These are phyloP conservation scores for Charaxes varanes DNA, from an alignment of 1,140 invertebrate genomes.

Conservation along the genomic window DNA sequence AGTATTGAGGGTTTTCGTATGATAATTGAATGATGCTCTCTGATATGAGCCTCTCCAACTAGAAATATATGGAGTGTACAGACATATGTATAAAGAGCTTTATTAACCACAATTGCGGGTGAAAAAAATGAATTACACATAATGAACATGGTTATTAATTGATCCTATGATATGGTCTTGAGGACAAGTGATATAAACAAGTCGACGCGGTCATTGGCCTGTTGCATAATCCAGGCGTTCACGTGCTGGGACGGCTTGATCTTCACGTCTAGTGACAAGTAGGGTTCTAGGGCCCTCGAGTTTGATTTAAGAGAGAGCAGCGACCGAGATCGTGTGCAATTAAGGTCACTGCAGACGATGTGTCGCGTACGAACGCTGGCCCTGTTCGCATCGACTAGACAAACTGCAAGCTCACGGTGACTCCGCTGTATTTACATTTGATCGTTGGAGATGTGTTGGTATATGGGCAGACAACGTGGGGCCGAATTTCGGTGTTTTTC, in stretches of 20 bases:
- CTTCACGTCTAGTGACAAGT: conserved; percentile 41
- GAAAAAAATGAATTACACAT: conserved; percentile 14
- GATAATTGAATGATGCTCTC: no score
- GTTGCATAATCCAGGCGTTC: conserved; percentile 55
- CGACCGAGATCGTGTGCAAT: conserved; percentile 57
- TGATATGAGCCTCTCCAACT: no score
- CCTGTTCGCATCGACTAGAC: conserved; percentile 29
- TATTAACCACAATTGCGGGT: no score
- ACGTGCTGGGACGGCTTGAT: conserved; percentile 50
- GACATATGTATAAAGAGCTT: no score
- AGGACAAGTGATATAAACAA: conserved; percentile 29
- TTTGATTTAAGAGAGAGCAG: conserved; percentile 72
- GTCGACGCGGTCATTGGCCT: conserved; percentile 50
- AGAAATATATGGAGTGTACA: no score
- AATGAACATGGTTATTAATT: conserved; percentile 23
- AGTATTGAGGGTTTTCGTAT: no score
- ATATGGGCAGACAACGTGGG: no score
- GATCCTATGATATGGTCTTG: conserved; percentile 29
- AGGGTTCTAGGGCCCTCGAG: conserved; percentile 63
- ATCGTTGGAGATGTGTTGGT: no score
- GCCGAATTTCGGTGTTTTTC: no score
- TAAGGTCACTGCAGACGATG: conserved; percentile 62
- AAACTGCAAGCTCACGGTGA: conserved; percentile 18
- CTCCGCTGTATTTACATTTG: conserved; percentile 2
- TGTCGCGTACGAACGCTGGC: conserved; percentile 40